Percentiles rank a stretch among this genome's conserved stretches.
phyloP scores from a whole-genome alignment of 2,797 vertebrate species.

The Poeciliopsis infans region DNA sequence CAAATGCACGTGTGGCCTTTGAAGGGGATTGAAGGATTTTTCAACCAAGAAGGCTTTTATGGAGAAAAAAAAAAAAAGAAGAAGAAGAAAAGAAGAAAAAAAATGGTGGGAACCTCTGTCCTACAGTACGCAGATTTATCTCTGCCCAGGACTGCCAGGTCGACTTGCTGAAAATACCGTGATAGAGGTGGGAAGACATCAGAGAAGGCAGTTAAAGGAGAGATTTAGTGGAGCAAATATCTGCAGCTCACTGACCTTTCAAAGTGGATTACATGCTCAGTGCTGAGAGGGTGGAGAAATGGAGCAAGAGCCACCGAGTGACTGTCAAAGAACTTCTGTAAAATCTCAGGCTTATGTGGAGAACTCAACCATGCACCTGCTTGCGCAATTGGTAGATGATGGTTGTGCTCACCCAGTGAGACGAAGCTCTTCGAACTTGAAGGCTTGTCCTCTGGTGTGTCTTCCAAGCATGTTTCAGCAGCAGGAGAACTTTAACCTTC shows the following conservation, averaged over 20 bases:
- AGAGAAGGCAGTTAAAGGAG: slow-evolving; percentile 8
- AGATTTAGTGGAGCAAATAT: slow-evolving; percentile 56
- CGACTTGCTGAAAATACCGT: neutral
- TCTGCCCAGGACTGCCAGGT: slow-evolving; percentile 1
- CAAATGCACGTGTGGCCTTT: neutral
- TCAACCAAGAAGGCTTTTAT: neutral
- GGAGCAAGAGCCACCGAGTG: neutral
- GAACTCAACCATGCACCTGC: neutral
- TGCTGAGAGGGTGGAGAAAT: slow-evolving; percentile 25
- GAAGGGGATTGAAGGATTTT: neutral
- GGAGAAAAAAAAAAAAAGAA: neutral
- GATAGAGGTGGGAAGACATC: slow-evolving; percentile 26
- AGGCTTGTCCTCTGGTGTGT: neutral
- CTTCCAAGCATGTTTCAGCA: neutral
- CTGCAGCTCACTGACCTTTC: slow-evolving; percentile 71
- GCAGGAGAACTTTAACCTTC: neutral
- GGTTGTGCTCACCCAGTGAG: neutral
- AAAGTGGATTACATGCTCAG: slow-evolving; percentile 72
- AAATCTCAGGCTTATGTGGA: neutral
- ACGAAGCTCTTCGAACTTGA: neutral
- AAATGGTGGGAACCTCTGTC: neutral
- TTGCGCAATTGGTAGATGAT: neutral
- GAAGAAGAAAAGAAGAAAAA: no score
- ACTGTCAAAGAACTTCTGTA: neutral
- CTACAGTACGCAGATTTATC: neutral